phyloP scores from a whole-genome alignment of 2,888 invertebrate species.

The Taenaris catops region DNA sequence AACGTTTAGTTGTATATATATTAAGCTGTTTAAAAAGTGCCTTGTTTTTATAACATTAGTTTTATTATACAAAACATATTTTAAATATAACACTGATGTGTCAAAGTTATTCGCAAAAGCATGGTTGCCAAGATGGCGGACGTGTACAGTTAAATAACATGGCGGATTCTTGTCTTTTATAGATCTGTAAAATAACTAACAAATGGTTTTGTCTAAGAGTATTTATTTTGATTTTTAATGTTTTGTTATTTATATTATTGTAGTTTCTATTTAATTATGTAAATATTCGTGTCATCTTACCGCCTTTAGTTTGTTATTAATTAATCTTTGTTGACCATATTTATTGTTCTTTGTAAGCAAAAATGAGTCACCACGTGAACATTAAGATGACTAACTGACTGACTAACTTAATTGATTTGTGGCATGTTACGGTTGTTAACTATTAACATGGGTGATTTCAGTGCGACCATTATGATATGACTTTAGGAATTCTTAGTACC shows the following conservation, averaged over 20 bases:
- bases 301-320: constrained; percentile 9
- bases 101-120: constrained; percentile 2
- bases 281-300: constrained; percentile 3
- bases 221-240: not conserved
- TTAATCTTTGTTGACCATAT: constrained; percentile 17
- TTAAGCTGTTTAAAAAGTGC: too few relatives aligned
- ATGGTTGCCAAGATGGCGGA: constrained; percentile 3
- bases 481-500: constrained; percentile 12
- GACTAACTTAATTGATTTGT: constrained; percentile 70
- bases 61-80: too few relatives aligned
- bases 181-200: constrained; percentile 19
- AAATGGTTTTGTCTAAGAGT: constrained; percentile 5
- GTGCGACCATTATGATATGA: constrained; percentile 27
- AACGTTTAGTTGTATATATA: too few relatives aligned
- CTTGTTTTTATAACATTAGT: too few relatives aligned
- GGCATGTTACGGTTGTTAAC: constrained; percentile 62
- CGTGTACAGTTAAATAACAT: too few relatives aligned
- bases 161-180: not conserved
- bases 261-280: constrained; percentile 5
- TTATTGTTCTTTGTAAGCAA: constrained; percentile 39
- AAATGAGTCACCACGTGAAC: constrained; percentile 50
- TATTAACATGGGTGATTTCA: constrained; percentile 55
- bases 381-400: constrained; percentile 64
- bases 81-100: too few relatives aligned
- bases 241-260: constrained; percentile 1